Conservation (phyloP, 2,797 vertebrate genomes). For the Notolepis coatsorum region DNA sequence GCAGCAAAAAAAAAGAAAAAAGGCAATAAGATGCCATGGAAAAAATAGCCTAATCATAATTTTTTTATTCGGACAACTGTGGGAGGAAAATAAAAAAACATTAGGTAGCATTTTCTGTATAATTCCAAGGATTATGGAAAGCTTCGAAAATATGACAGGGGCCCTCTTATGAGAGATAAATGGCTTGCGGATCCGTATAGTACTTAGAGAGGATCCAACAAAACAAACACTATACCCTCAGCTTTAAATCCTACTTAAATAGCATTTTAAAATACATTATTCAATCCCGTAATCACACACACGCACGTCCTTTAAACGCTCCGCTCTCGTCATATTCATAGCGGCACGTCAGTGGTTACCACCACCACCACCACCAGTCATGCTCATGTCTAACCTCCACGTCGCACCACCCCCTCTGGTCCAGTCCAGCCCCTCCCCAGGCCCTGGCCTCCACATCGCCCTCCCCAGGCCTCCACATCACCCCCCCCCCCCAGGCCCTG, state of each 20-base stretch:
- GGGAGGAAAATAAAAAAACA: not conserved
- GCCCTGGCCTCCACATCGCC: too few relatives aligned
- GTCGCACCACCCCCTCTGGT: too few relatives aligned
- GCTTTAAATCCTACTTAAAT: conserved; percentile 15
- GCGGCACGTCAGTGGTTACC: too few relatives aligned
- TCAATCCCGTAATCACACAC: conserved; percentile 20
- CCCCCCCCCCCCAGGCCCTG: too few relatives aligned
- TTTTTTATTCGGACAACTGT: not conserved
- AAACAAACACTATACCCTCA: conserved; percentile 1
- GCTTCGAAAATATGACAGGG: not conserved
- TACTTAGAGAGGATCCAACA: conserved; percentile 20
- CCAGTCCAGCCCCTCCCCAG: too few relatives aligned
- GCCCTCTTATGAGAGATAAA: conserved; percentile 3
- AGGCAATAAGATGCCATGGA: too few relatives aligned
- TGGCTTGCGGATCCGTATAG: conserved; percentile 6
- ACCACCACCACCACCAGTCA: too few relatives aligned
- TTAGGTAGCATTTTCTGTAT: conserved; percentile 13
- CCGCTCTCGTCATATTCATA: conserved; percentile 10
- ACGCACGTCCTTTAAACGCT: conserved; percentile 23
- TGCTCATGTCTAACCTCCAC: too few relatives aligned
- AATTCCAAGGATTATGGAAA: not conserved
- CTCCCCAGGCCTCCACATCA: too few relatives aligned
- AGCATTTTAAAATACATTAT: conserved; percentile 7
- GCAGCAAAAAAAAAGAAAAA: conserved; percentile 42
- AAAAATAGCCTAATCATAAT: too few relatives aligned